These are phyloP conservation scores for Bothrops jararaca DNA, from an alignment of 2,113 vertebrate genomes.

Conservation along the genomic window DNA sequence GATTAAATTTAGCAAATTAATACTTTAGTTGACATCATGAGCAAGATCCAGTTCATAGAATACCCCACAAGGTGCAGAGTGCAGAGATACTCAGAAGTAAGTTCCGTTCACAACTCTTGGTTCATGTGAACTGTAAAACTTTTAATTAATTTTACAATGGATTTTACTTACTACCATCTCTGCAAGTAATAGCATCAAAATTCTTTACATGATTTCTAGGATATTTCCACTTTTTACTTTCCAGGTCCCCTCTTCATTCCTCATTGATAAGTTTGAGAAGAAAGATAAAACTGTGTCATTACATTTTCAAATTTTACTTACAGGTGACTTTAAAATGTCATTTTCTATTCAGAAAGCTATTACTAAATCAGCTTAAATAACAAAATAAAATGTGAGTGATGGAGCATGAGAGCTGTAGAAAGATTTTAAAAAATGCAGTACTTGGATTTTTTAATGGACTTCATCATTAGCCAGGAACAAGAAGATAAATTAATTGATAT, in stretches of 20 bases:
- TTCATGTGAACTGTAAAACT: background rate
- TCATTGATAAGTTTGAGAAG: background rate
- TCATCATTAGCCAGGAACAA: constrained; percentile 9
- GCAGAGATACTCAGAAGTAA: background rate
- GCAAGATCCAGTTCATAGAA: background rate
- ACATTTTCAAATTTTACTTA: background rate
- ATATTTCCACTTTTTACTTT: background rate
- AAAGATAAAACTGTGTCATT: background rate
- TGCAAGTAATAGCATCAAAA: background rate
- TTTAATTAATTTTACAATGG: background rate
- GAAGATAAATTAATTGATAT: background rate
- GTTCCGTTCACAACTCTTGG: background rate
- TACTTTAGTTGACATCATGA: background rate
- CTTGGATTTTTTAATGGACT: background rate
- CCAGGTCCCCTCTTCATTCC: background rate
- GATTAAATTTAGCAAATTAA: background rate
- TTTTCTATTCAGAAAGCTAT: background rate
- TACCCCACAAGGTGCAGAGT: background rate
- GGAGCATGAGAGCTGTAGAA: background rate
- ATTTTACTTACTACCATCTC: constrained; percentile 2
- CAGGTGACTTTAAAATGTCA: constrained; percentile 20
- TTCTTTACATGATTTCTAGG: background rate
- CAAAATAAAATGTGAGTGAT: background rate
- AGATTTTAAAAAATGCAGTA: background rate
- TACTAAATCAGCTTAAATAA: constrained; percentile 20